Base-by-base conservation (phyloP, 2,888 invertebrate species). In the Amiota communis region DNA sequence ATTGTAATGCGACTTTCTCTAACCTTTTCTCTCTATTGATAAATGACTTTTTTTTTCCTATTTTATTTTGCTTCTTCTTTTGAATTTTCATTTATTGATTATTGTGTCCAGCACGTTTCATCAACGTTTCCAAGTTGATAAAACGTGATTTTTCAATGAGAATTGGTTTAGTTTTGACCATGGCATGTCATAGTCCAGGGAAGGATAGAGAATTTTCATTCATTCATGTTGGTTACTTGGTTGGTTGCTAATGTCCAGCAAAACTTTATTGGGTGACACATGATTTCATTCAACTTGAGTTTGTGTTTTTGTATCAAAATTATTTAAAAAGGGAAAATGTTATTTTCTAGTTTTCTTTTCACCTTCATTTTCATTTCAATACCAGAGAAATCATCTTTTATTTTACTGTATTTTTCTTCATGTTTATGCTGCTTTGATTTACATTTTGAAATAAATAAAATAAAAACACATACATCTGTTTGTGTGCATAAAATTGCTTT, bases 71-170 rank as follows among this genome's bases (percentile, higher is more conserved):
- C 23, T 48, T 65, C 49, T 65, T 20, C 15, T 17, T n/a, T 15
- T 9, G 15, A 15, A 48, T 15, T 36, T 48, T 17, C n/a, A 17
- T 65, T 65, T n/a, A 20, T 48, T 47, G 65, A 47, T 23, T 48
- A 48, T 65, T 65, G 48, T 20, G 20, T 59, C 49, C 48, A 65
- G 65, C 48, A 65, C 65, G 65, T 65, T 15, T 20, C 20, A 47
- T 64, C 57, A 57, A 57, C 23, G 64, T 64, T 64, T 65, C 48
- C 15, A 65, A 65, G 48, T 65, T 65, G 48, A 17, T 17, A 65
- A 49, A 48, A 65, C 65, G 65, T 65, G 65, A 65, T 48, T 65
- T 36, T 48, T 48, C 65, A 65, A 65, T 48, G 48, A 49, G 17
- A 47, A 48, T 48, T 20, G n/a, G 1, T 15, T 11, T 59, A 46